A percentile compares a stretch with the other conserved stretches of the same genome.
These are phyloP conservation scores for Ploceus nigricollis DNA, from an alignment of 2,113 vertebrate genomes.

Conservation along the genomic window DNA sequence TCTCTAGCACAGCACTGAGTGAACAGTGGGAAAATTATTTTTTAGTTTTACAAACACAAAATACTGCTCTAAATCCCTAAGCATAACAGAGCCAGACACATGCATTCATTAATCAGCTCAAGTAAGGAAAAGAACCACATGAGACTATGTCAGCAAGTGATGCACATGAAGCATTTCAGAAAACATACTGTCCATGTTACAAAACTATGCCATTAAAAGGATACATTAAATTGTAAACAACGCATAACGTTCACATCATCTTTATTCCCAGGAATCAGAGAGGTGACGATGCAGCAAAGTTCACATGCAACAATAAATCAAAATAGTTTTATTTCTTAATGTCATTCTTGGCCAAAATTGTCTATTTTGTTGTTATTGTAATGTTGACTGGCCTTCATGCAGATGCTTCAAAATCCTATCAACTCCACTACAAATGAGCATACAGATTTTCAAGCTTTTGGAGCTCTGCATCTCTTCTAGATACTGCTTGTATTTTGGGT, in stretches of 20 bases:
- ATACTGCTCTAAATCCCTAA: neutral
- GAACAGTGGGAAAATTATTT: neutral
- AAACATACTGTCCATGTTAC: neutral
- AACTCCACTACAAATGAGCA: neutral
- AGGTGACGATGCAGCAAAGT: neutral
- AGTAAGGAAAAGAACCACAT: neutral
- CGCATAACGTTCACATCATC: neutral
- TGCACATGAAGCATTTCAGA: neutral
- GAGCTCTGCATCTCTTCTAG: neutral
- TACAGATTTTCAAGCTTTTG: neutral
- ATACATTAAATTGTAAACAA: neutral
- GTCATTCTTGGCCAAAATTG: neutral
- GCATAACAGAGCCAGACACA: neutral
- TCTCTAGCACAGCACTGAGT: neutral
- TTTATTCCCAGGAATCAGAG: neutral
- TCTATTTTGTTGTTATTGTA: neutral
- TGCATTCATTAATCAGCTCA: neutral
- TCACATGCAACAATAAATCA: neutral
- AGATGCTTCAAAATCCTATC: neutral
- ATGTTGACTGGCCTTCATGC: neutral
- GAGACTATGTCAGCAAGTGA: neutral
- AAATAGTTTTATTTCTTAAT: neutral
- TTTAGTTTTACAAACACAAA: neutral
- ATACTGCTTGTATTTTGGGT: neutral
- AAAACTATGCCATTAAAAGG: neutral